These are phyloP conservation scores for Pecten maximus DNA, from an alignment of 2,888 invertebrate genomes.

Conservation along the genomic window DNA sequence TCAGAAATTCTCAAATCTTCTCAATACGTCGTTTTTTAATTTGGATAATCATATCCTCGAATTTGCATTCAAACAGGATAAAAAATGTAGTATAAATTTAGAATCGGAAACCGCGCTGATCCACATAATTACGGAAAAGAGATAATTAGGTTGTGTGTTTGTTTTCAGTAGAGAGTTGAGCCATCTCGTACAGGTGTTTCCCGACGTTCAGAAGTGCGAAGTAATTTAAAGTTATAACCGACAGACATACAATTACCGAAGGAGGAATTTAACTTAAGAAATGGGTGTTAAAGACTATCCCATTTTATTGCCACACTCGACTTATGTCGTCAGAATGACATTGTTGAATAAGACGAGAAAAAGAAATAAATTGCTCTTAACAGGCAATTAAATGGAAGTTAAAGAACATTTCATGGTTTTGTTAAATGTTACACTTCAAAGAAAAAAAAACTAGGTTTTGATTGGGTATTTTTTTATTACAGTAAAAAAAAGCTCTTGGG, in stretches of 20 bases:
- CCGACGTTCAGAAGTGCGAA: background rate
- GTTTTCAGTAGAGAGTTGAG: background rate
- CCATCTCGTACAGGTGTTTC: background rate
- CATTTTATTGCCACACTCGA: background rate
- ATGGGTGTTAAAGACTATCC: background rate
- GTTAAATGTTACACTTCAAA: conserved; percentile 2
- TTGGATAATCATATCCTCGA: background rate
- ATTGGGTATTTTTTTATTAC: background rate
- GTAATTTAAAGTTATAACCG: background rate
- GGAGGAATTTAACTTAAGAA: background rate
- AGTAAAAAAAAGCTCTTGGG: background rate
- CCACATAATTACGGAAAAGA: background rate
- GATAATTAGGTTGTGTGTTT: background rate
- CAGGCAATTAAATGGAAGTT: background rate
- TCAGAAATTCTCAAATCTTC: background rate
- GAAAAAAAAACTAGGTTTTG: background rate
- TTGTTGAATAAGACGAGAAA: background rate
- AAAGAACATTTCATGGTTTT: background rate
- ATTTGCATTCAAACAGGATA: background rate
- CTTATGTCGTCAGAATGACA: background rate
- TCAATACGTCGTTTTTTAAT: background rate
- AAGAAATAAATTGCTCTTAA: background rate
- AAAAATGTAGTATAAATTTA: background rate
- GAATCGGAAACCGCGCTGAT: background rate
- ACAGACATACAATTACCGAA: background rate